Conservation (phyloP, 2,797 vertebrate species). For the Heteromormyrus szaboi region DNA sequence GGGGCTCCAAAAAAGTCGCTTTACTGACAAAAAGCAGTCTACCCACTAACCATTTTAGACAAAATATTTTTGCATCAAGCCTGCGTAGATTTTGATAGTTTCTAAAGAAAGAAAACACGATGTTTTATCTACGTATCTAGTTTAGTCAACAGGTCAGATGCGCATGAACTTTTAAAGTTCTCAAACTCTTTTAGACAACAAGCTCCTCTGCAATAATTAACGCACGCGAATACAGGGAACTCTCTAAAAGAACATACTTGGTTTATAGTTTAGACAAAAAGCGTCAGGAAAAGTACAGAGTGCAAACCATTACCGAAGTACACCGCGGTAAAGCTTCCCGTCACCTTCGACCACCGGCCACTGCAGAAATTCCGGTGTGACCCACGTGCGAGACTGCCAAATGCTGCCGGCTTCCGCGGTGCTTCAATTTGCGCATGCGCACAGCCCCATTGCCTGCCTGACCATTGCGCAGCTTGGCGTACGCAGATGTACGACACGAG, state of each 20-base stretch:
- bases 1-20: background rate
- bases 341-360: background rate
- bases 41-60: background rate
- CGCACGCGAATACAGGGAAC: background rate
- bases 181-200: background rate
- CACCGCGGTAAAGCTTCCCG: background rate
- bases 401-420: background rate
- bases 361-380: background rate
- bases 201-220: background rate
- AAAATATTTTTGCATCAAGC: background rate
- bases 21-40: background rate
- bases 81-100: background rate
- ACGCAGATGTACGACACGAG: background rate
- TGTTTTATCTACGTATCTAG: background rate
- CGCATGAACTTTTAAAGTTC: background rate
- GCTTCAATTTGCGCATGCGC: constrained; percentile 15
- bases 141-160: background rate
- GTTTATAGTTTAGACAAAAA: background rate
- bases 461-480: background rate
- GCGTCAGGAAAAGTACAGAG: background rate
- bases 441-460: background rate
- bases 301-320: background rate
- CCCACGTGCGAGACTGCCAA: background rate
- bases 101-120: background rate
- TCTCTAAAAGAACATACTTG: background rate